Evolutionary conservation across 1,140 invertebrate species (phyloP).

Genomic region (Argopecten irradians): DNA sequence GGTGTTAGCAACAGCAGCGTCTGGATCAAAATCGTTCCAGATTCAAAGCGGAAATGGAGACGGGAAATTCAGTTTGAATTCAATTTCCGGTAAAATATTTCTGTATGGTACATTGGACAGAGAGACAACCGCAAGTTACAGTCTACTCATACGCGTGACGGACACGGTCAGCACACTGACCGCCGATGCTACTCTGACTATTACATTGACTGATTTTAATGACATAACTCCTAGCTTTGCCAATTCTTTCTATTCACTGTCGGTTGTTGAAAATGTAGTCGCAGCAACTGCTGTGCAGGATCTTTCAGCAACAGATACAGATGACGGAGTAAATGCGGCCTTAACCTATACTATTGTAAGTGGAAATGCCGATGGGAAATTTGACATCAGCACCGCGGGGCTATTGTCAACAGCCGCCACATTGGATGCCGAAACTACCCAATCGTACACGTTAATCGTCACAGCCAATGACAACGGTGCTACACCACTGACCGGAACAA

Average conservation of each 20-base stretch:
- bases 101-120: constrained; percentile 27
- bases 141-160: constrained; percentile 28
- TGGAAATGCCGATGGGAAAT: constrained; percentile 38
- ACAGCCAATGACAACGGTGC: constrained; percentile 56
- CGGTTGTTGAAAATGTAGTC: constrained; percentile 13
- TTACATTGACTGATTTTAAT: constrained; percentile 70
- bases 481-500: constrained; percentile 46
- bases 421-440: constrained; percentile 37
- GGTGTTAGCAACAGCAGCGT: constrained; percentile 15
- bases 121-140: constrained; percentile 31
- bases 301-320: constrained; percentile 25
- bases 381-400: constrained; percentile 30
- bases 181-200: constrained; percentile 77
- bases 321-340: constrained; percentile 23
- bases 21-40: constrained; percentile 30
- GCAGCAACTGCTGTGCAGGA: constrained; percentile 84
- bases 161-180: constrained; percentile 27
- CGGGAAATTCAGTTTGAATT: constrained; percentile 34
- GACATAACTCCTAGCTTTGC: constrained; percentile 30
- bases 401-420: constrained; percentile 33
- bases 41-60: constrained; percentile 30
- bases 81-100: constrained; percentile 28
- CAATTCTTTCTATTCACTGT: neutral
- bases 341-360: constrained; percentile 29
- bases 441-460: constrained; percentile 53